A percentile compares a stretch with the other conserved stretches of the same genome.
phyloP scores from a whole-genome alignment of 2,888 invertebrate genomes.

The Drosophila monieri region DNA sequence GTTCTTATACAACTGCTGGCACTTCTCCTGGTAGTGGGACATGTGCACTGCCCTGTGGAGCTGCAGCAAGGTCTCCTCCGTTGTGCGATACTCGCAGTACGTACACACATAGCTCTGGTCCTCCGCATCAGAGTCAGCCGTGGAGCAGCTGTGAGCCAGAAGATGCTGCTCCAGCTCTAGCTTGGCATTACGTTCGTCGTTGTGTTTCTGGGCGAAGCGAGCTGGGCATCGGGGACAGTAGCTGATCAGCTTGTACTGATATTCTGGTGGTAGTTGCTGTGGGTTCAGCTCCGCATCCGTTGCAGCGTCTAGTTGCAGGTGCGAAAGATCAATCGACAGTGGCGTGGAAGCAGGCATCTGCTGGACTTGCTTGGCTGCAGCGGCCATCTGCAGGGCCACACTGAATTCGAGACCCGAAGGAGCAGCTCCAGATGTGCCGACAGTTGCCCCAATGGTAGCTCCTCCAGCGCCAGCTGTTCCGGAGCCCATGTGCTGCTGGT shows the following conservation, averaged over 20 bases:
- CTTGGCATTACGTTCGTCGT: slow-evolving; percentile 86
- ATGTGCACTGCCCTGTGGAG: slow-evolving; percentile 90
- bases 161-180: slow-evolving; percentile 90
- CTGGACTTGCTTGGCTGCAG: slow-evolving; percentile 69
- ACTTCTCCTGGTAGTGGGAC: slow-evolving; percentile 91
- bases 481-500: slow-evolving; percentile 65
- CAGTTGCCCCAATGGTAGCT: slow-evolving; percentile 3
- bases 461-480: slow-evolving; percentile 5
- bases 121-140: slow-evolving; percentile 39
- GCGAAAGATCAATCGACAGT: slow-evolving; percentile 75
- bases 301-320: slow-evolving; percentile 59
- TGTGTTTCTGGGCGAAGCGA: slow-evolving; percentile 86
- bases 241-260: slow-evolving; percentile 85
- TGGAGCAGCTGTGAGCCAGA: slow-evolving; percentile 80
- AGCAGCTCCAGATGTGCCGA: slow-evolving; percentile 4
- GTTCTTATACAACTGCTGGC: slow-evolving; percentile 87
- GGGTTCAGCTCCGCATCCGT: slow-evolving; percentile 30
- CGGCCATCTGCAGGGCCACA: slow-evolving; percentile 75
- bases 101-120: slow-evolving; percentile 87
- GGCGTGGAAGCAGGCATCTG: slow-evolving; percentile 78
- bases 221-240: slow-evolving; percentile 94
- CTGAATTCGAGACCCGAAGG: slow-evolving; percentile 67
- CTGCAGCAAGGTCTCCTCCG: slow-evolving; percentile 88
- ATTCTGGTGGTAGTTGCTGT: slow-evolving; percentile 70
- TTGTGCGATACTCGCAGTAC: slow-evolving; percentile 90